Conservation (phyloP, 2,888 invertebrate species). For the Dasypolia templi region DNA sequence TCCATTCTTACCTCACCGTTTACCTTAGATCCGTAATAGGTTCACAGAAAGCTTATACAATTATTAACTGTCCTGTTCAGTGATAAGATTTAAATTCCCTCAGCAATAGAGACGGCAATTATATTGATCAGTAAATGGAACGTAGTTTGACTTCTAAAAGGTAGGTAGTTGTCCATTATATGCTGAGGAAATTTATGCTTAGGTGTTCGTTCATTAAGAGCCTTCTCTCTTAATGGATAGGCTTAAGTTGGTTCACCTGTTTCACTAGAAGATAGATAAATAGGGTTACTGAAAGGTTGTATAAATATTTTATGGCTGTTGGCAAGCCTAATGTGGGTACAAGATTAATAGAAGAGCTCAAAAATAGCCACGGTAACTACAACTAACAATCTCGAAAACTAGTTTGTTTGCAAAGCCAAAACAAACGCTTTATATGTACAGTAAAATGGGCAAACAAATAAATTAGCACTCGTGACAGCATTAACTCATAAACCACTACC, state of each 20-base stretch:
- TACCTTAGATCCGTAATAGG: slow-evolving; percentile 33
- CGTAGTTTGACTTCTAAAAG: slow-evolving; percentile 44
- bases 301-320: neutral
- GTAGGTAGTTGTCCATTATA: slow-evolving; percentile 27
- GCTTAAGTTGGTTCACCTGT: neutral
- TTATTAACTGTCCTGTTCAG: slow-evolving; percentile 12
- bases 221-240: slow-evolving; percentile 13
- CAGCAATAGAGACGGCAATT: neutral
- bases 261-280: neutral
- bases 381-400: neutral
- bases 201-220: slow-evolving; percentile 6
- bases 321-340: neutral
- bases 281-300: neutral
- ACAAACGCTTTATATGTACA: neutral
- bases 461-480: slow-evolving; percentile 26
- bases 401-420: neutral
- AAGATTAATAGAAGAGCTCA: neutral
- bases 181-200: slow-evolving; percentile 19
- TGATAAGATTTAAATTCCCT: slow-evolving; percentile 17
- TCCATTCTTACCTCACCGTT: slow-evolving; percentile 44
- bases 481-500: slow-evolving; percentile 27
- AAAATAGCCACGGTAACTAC: neutral
- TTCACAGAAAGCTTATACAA: neutral
- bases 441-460: slow-evolving; percentile 20
- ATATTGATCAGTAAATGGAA: slow-evolving; percentile 62